Evolutionary conservation across 1,140 invertebrate species (phyloP).

Genomic region (Zaprionus davidi): DNA sequence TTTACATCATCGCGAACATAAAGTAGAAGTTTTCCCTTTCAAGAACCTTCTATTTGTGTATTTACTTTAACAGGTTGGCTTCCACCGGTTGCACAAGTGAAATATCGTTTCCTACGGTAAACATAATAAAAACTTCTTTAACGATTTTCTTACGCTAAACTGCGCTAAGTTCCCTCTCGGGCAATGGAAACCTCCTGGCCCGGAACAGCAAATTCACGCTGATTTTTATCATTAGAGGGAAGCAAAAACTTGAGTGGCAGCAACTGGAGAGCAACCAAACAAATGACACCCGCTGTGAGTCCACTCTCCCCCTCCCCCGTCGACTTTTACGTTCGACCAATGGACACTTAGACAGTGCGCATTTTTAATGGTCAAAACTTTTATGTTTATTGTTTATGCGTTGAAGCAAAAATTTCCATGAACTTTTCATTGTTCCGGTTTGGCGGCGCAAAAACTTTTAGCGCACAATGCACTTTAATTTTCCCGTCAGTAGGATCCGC

Average conservation of each 20-base stretch:
- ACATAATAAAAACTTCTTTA: constrained; percentile 24
- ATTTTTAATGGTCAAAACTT: constrained; percentile 81
- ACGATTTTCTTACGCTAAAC: constrained; percentile 26
- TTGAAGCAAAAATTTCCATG: constrained; percentile 81
- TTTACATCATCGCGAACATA: background rate
- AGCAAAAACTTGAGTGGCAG: constrained; percentile 50
- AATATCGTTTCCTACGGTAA: constrained; percentile 13
- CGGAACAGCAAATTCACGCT: constrained; percentile 76
- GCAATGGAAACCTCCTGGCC: constrained; percentile 44
- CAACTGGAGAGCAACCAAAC: constrained; percentile 50
- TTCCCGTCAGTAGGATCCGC: constrained; percentile 12
- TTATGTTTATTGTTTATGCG: constrained; percentile 83
- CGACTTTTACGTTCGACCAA: constrained; percentile 32
- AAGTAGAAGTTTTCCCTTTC: background rate
- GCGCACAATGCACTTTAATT: constrained; percentile 82
- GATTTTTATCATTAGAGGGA: constrained; percentile 77
- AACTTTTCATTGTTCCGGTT: constrained; percentile 82
- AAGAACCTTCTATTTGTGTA: background rate
- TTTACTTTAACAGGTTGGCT: background rate
- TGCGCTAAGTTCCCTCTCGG: constrained; percentile 3
- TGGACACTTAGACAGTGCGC: constrained; percentile 63
- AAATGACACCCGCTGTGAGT: constrained; percentile 29
- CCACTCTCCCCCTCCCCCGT: background rate
- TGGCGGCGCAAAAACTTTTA: constrained; percentile 74
- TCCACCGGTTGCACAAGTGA: background rate